A percentile compares a stretch with the other conserved stretches of the same genome.
phyloP scores from a whole-genome alignment of 2,888 invertebrate genomes.

The Xestia c-nigrum region DNA sequence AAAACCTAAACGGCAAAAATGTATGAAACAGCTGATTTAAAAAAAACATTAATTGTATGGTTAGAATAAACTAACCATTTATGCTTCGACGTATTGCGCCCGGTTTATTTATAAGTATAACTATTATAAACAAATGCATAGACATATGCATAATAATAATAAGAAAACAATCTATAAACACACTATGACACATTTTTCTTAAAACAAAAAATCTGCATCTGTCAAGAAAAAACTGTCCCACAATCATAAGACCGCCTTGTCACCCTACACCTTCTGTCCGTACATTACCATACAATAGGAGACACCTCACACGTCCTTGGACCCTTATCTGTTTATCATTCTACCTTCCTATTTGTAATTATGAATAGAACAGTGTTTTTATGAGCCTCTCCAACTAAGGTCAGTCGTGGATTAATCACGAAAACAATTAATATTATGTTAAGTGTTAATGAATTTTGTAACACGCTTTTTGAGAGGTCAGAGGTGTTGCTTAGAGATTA shows the following conservation, averaged over 20 bases:
- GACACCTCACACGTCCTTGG: conserved; percentile 73
- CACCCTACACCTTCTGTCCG: conserved; percentile 50
- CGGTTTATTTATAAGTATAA: too few relatives aligned
- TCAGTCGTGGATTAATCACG: conserved; percentile 34
- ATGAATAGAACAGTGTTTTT: conserved; percentile 62
- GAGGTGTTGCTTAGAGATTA: background rate
- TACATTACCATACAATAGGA: conserved; percentile 70
- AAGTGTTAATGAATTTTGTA: conserved; percentile 33
- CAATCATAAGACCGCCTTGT: conserved; percentile 27
- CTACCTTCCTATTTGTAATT: conserved; percentile 77
- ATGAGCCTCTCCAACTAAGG: conserved; percentile 29
- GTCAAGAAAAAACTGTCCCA: conserved; percentile 17
- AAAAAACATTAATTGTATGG: too few relatives aligned
- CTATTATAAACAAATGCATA: too few relatives aligned
- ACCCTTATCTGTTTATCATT: conserved; percentile 63
- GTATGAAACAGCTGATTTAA: too few relatives aligned
- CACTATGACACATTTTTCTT: too few relatives aligned
- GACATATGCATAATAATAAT: too few relatives aligned
- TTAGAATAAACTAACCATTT: too few relatives aligned
- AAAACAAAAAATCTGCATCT: background rate
- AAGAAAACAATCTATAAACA: too few relatives aligned
- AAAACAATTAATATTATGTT: background rate
- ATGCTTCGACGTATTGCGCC: too few relatives aligned
- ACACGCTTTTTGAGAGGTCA: conserved; percentile 29
- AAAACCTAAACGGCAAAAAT: too few relatives aligned